Percentiles rank a stretch among this genome's conserved stretches.
Evolutionary conservation across 2,797 vertebrate species (phyloP).

Genomic region (Protosalanx chinensis): DNA sequence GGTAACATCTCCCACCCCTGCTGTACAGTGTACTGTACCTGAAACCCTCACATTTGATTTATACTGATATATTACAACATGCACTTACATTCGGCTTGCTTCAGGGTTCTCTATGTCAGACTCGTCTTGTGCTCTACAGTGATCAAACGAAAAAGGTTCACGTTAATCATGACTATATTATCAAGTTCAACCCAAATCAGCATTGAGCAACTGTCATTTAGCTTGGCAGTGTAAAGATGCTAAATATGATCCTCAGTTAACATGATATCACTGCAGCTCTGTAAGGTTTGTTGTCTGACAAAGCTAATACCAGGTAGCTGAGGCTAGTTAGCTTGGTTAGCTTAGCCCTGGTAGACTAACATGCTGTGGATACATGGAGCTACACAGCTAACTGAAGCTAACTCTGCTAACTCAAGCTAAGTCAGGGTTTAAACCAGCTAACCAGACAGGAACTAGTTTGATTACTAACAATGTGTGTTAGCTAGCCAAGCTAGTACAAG

Average conservation of each 20-base stretch:
- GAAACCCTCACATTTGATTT: too few relatives aligned
- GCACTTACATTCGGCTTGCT: slow-evolving; percentile 99
- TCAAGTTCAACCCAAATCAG: background rate
- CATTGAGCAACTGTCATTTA: background rate
- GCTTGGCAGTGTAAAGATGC: too few relatives aligned
- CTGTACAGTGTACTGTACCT: too few relatives aligned
- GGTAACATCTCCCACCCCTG: too few relatives aligned
- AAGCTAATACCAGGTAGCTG: background rate
- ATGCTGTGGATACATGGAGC: background rate
- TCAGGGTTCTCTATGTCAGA: slow-evolving; percentile 90
- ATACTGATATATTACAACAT: slow-evolving; percentile 6
- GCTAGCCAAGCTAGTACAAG: background rate
- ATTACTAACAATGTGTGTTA: background rate
- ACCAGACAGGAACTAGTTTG: background rate
- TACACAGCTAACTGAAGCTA: background rate
- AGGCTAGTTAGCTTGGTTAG: background rate
- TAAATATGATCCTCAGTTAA: too few relatives aligned
- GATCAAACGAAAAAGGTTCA: slow-evolving; percentile 52
- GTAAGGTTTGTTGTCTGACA: background rate
- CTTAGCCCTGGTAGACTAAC: too few relatives aligned
- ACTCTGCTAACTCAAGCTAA: background rate
- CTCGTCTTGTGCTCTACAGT: slow-evolving; percentile 90
- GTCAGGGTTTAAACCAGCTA: background rate
- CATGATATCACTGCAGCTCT: background rate
- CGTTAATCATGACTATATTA: background rate